phyloP scores from a whole-genome alignment of 2,888 invertebrate species.

The Diplolepis rosae region DNA sequence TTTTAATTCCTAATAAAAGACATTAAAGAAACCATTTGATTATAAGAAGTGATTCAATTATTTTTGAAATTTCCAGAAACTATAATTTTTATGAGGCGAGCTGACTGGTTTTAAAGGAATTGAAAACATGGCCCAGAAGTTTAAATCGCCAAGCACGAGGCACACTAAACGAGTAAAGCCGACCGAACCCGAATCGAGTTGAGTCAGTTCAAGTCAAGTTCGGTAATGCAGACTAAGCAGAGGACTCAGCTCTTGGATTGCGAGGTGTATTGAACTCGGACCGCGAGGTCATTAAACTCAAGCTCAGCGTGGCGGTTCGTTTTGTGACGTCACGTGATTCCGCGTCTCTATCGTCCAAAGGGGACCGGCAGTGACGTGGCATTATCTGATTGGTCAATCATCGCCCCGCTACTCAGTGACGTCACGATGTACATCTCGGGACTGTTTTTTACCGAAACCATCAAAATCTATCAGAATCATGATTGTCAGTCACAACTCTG shows the following conservation, averaged over 20 bases:
- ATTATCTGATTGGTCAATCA: slow-evolving; percentile 48
- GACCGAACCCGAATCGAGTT: neutral
- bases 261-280: slow-evolving; percentile 71
- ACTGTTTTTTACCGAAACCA: neutral
- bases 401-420: slow-evolving; percentile 29
- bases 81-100: neutral
- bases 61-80: neutral
- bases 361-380: slow-evolving; percentile 63
- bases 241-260: neutral
- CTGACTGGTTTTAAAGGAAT: neutral
- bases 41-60: neutral
- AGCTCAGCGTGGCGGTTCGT: slow-evolving; percentile 48
- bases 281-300: slow-evolving; percentile 69
- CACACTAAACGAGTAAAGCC: neutral
- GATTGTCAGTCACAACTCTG: neutral
- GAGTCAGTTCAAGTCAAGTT: slow-evolving; percentile 6
- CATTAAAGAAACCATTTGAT: neutral
- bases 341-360: slow-evolving; percentile 51
- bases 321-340: slow-evolving; percentile 62
- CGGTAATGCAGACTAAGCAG: slow-evolving; percentile 6
- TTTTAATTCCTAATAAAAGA: too few relatives aligned
- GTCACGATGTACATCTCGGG: neutral
- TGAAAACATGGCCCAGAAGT: neutral
- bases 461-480: neutral
- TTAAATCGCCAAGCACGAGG: slow-evolving; percentile 6